Base-by-base conservation (phyloP, 2,888 invertebrate genomes). In the Germaria angustata region DNA sequence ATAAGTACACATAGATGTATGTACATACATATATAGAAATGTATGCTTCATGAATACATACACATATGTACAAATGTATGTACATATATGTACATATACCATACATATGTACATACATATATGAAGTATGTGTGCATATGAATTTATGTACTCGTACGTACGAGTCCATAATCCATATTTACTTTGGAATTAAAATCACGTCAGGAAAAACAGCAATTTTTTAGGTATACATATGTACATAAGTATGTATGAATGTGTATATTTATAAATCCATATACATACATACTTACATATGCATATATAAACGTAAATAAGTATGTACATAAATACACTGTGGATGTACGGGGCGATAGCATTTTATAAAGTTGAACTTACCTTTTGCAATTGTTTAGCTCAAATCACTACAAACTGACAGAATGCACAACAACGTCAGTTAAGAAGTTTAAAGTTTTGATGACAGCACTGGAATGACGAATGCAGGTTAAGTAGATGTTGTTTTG, bases 301-400 rank as follows among this genome's bases (percentile, higher is more conserved):
- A 6, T 28, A 28, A 1, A 53, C 7, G 22, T 15, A n/a, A 5
- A 24, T 32, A 9, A 28, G 0, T 3, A 34, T 34, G 17, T 5
- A 32, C 8, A 6, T 20, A 28, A 28, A 41, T 41, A 41, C 15
- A 15, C 15, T n/a, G 9, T 22, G 22, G 2, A 39, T 28, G 28
- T 15, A 1, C 4, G 7, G 17, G 4, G 1, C 41, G n/a, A n/a
- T n/a, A n/a, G n/a, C n/a, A n/a, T n/a, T n/a, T n/a, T n/a, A n/a
- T n/a, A n/a, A n/a, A n/a, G n/a, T n/a, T n/a, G n/a, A n/a, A 78
- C 71, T 78, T 71, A 78, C 78, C 39, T 78, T 76, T 78, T 55
- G 36, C 63, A 78, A 71, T 78, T 71, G 44, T 53, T 44, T 61
- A 44, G 61, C 68, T 61, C n/a, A 63, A 76, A n/a, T 20, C 34